Conservation (phyloP, 2,113 vertebrate genomes). For the Erpornis zantholeuca region DNA sequence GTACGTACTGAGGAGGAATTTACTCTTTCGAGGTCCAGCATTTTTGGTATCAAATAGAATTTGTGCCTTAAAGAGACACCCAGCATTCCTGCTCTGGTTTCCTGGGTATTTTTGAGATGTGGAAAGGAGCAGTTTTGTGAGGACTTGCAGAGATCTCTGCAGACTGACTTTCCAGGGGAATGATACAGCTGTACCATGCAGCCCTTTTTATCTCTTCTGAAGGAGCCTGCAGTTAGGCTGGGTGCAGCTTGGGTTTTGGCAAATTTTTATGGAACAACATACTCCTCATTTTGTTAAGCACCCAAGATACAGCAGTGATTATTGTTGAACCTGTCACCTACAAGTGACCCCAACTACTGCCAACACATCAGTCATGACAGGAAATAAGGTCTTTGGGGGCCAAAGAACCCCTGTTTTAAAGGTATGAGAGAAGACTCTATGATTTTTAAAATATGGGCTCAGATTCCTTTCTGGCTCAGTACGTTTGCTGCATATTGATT, state of each 20-base stretch:
- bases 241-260: background rate
- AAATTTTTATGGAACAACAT: background rate
- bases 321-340: background rate
- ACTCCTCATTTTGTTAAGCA: background rate
- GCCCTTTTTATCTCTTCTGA: background rate
- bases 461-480: background rate
- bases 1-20: background rate
- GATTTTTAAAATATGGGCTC: background rate
- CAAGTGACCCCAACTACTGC: background rate
- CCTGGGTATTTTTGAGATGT: background rate
- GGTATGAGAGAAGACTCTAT: background rate
- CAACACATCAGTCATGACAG: background rate
- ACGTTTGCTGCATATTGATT: background rate
- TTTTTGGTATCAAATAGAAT: background rate
- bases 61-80: background rate
- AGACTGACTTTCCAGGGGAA: background rate
- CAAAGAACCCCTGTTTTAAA: background rate
- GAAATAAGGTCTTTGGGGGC: background rate
- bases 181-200: background rate
- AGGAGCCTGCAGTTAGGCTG: background rate
- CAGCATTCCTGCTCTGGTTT: background rate
- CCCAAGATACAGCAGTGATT: background rate
- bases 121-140: background rate
- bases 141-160: background rate
- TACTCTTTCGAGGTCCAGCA: background rate